A percentile compares a stretch with the other conserved stretches of the same genome.
Conservation (phyloP, 1,140 invertebrate genomes). For the Drosophila repletoides region DNA sequence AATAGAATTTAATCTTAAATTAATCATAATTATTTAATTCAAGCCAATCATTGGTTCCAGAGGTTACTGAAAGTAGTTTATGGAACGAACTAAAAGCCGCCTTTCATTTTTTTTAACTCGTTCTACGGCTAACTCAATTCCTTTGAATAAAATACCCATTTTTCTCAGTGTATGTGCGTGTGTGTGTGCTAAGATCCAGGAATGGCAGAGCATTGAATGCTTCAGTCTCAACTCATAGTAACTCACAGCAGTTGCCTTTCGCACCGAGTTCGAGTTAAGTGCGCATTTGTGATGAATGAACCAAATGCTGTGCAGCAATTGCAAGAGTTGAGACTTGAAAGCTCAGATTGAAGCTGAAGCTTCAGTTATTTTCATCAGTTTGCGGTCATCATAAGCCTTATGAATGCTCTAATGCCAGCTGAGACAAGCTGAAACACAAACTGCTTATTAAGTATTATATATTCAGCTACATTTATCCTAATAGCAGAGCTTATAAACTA, state of each 20-base stretch:
- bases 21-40: too few relatives aligned
- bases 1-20: too few relatives aligned
- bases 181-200: slow-evolving; percentile 21
- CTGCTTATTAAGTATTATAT: background rate
- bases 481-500: too few relatives aligned
- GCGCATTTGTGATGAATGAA: slow-evolving; percentile 60
- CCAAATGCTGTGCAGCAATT: slow-evolving; percentile 48
- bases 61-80: too few relatives aligned
- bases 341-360: slow-evolving; percentile 1
- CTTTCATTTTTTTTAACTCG: too few relatives aligned
- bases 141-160: background rate
- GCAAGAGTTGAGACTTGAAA: slow-evolving; percentile 14
- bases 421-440: background rate
- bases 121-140: too few relatives aligned
- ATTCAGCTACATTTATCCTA: background rate
- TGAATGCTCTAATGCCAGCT: slow-evolving; percentile 1
- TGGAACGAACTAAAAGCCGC: too few relatives aligned
- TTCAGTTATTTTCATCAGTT: slow-evolving; percentile 12
- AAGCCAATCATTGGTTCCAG: too few relatives aligned
- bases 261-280: slow-evolving; percentile 71
- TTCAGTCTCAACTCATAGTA: too few relatives aligned
- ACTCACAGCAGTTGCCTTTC: slow-evolving; percentile 38
- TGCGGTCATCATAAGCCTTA: slow-evolving; percentile 16
- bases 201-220: slow-evolving; percentile 33
- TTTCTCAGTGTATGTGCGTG: background rate